Evolutionary conservation across 2,888 invertebrate species (phyloP).

Genomic region (Priocnemis perturbator): DNA sequence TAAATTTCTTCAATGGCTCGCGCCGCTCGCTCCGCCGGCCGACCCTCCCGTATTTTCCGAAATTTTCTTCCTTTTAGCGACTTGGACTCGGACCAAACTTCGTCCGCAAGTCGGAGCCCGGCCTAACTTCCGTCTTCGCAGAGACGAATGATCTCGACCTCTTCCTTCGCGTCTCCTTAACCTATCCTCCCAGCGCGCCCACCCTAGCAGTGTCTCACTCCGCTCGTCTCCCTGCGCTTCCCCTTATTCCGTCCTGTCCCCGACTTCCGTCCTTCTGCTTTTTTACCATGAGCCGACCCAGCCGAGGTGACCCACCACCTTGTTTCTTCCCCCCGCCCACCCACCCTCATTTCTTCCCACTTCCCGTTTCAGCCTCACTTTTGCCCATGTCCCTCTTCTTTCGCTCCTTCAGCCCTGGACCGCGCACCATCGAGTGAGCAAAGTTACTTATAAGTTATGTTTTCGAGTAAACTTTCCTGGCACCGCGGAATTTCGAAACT

Average conservation of each 20-base stretch:
- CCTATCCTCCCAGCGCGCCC: constrained; percentile 20
- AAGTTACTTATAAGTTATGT: constrained; percentile 72
- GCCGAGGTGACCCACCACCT: constrained; percentile 35
- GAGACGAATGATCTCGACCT: constrained; percentile 64
- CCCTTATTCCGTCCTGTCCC: constrained; percentile 41
- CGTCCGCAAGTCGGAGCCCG: constrained; percentile 53
- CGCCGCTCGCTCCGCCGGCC: constrained; percentile 35
- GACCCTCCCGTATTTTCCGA: constrained; percentile 60
- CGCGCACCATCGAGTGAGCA: constrained; percentile 26
- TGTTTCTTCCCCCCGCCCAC: constrained; percentile 8
- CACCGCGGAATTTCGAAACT: constrained; percentile 69
- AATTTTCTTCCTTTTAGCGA: constrained; percentile 70
- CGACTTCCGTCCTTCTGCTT: constrained; percentile 58
- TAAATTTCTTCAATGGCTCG: constrained; percentile 60
- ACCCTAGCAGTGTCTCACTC: constrained; percentile 27
- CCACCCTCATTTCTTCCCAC: constrained; percentile 21
- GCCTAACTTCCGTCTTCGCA: constrained; percentile 69
- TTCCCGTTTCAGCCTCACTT: constrained; percentile 24
- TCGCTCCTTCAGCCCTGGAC: constrained; percentile 23
- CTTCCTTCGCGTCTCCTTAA: constrained; percentile 20
- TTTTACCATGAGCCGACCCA: constrained; percentile 49
- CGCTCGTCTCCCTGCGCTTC: not conserved
- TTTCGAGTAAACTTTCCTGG: constrained; percentile 71
- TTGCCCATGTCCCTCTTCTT: constrained; percentile 29
- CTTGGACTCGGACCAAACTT: constrained; percentile 70